Evolutionary conservation across 2,113 vertebrate genomes (phyloP).

Genomic region (Nycticorax nycticorax): DNA sequence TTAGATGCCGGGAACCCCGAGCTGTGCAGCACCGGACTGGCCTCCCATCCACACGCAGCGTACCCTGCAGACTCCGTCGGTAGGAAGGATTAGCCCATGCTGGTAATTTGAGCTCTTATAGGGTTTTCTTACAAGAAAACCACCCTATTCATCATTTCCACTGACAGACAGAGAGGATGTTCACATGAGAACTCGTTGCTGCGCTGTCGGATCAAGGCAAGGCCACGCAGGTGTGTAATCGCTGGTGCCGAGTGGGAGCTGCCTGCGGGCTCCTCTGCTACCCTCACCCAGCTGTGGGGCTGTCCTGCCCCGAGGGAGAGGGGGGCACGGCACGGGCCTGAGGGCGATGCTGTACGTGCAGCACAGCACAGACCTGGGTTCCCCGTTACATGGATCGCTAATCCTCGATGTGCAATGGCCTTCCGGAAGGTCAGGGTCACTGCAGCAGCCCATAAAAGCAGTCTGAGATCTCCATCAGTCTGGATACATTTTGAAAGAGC

Average conservation of each 20-base stretch:
- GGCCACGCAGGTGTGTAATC: not conserved
- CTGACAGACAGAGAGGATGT: not conserved
- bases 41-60: rapidly evolving
- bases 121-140: not conserved
- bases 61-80: not conserved
- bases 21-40: not conserved
- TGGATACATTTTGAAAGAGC: not conserved
- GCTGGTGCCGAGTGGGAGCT: not conserved
- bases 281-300: rapidly evolving
- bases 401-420: not conserved
- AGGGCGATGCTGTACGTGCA: not conserved
- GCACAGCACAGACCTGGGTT: rapidly evolving
- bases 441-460: not conserved
- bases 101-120: not conserved
- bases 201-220: not conserved
- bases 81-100: not conserved
- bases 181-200: not conserved
- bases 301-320: rapidly evolving
- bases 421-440: not conserved
- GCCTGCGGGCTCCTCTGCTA: not conserved
- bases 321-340: not conserved
- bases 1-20: not conserved
- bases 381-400: not conserved
- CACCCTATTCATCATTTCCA: not conserved
- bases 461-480: not conserved